phyloP scores from a whole-genome alignment of 2,113 vertebrate genomes.

The Syngnathus scovelli region DNA sequence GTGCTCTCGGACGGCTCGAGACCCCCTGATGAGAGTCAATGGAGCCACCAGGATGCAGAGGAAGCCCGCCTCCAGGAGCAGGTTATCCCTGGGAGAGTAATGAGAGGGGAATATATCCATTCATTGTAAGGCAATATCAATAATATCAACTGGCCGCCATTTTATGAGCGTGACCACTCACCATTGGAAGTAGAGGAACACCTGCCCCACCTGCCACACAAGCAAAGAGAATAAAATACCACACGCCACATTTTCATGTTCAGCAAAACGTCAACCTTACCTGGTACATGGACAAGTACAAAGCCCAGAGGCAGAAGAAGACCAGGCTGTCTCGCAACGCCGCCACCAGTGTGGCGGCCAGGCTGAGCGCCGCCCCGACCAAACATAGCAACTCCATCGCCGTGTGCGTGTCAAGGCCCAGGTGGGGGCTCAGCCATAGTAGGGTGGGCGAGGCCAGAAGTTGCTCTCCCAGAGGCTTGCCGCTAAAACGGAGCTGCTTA shows the following conservation, averaged over 20 bases:
- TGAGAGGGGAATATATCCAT: background rate
- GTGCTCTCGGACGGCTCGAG: constrained; percentile 53
- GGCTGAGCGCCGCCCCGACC: constrained; percentile 65
- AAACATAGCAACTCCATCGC: constrained; percentile 87
- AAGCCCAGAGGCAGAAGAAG: constrained; percentile 77
- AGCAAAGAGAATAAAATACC: background rate
- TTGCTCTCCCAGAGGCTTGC: constrained; percentile 77
- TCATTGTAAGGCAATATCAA: no score
- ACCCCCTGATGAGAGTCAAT: constrained; percentile 58
- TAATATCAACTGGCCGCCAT: background rate
- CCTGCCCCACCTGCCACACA: constrained; percentile 84
- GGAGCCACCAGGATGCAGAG: constrained; percentile 84
- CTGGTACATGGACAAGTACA: constrained; percentile 83
- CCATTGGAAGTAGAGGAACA: constrained; percentile 98
- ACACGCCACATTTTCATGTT: background rate
- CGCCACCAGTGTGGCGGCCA: constrained; percentile 70
- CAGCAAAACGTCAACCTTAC: constrained; percentile 40
- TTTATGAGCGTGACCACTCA: constrained; percentile 70
- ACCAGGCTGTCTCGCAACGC: constrained; percentile 73
- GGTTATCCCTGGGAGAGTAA: constrained; percentile 77
- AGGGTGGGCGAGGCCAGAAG: constrained; percentile 78
- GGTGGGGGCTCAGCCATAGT: constrained; percentile 78
- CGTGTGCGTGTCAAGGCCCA: constrained; percentile 84
- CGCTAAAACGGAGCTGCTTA: constrained; percentile 72
- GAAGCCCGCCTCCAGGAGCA: constrained; percentile 86